Conservation (phyloP, 2,888 invertebrate species). For the Drosophila multiciliata region DNA sequence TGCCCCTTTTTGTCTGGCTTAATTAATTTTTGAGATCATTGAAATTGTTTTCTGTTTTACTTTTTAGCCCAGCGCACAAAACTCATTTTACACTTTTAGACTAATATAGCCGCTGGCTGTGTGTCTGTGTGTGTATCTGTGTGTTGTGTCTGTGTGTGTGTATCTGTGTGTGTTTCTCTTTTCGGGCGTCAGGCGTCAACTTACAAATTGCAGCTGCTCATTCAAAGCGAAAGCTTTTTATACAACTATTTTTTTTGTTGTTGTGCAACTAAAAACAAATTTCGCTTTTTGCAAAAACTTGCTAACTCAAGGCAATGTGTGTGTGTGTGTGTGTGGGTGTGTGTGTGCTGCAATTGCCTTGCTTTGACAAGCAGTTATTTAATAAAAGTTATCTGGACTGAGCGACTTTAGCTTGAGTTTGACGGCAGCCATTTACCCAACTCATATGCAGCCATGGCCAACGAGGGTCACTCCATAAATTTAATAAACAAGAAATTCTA, state of each 20-base stretch:
- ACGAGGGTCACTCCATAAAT: constrained; percentile 16
- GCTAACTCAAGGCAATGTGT: constrained; percentile 49
- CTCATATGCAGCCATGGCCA: constrained; percentile 31
- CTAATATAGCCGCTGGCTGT: constrained; percentile 40
- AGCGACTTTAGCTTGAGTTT: constrained; percentile 43
- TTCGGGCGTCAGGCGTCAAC: constrained; percentile 55
- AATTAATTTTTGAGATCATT: constrained; percentile 85
- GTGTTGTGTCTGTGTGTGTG: constrained; percentile 11
- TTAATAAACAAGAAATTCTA: neutral
- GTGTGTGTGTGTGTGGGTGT: constrained; percentile 13
- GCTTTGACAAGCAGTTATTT: constrained; percentile 76
- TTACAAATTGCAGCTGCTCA: constrained; percentile 72
- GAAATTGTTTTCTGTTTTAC: constrained; percentile 68
- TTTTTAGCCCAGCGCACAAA: constrained; percentile 45
- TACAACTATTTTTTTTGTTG: constrained; percentile 26
- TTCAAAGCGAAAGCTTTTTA: constrained; percentile 41
- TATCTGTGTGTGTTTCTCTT: neutral
- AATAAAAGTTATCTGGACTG: constrained; percentile 66
- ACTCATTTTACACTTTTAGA: constrained; percentile 39
- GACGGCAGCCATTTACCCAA: constrained; percentile 45
- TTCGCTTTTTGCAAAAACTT: constrained; percentile 66
- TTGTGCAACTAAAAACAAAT: constrained; percentile 54
- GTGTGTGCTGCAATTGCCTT: constrained; percentile 35
- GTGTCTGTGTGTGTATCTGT: constrained; percentile 7
- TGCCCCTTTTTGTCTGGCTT: constrained; percentile 63